Base-by-base conservation (phyloP, 2,113 vertebrate genomes). In the Elephas maximus region DNA sequence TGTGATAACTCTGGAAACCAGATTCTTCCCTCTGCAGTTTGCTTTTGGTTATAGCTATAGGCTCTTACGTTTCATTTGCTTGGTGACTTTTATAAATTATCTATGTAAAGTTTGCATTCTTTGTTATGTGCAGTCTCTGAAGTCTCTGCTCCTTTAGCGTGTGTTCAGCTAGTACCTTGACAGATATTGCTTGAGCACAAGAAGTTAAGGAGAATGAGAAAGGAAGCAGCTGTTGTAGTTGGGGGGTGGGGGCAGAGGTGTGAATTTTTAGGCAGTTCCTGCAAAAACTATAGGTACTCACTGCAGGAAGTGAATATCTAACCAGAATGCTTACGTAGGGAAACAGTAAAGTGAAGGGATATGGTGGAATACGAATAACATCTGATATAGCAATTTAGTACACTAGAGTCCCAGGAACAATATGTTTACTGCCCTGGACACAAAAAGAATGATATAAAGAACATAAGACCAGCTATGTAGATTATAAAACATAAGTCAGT, bases 181-280 rank as follows among this genome's bases (percentile, higher is more conserved):
- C 81, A 73, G 48, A 48, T 48, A 48, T 48, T 48, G 7, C 37
- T 82, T 60, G 74, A 65, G 45, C 17, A 73, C 12, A 67, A 73
- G n/a, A 65, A 37, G 20, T 21, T 1, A 11, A 44, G n/a, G 21
- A 57, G 53, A 14, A 12, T 12, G 17, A 84, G 78, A 53, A 26
- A 81, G 21, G n/a, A 90, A 44, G 15, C 8, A 86, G 51, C 37
- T 26, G 21, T 4, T 82, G 11, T 74, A 8, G 26, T 24, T 62
- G 28, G 7, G 33, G 17, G 0, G 37, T 57, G 14, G 8, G 11
- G 5, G 0, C 20, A 3, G 23, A 57, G 17, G 33, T 65, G 8
- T 33, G 15, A 57, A 33, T 41, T 63, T 28, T 71, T 48, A 57
- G 18, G 20, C 10, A 45, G 17, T 88, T 88, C 71, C 15, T 78